Conservation (phyloP, 2,797 vertebrate genomes). For the Dipus sagitta region DNA sequence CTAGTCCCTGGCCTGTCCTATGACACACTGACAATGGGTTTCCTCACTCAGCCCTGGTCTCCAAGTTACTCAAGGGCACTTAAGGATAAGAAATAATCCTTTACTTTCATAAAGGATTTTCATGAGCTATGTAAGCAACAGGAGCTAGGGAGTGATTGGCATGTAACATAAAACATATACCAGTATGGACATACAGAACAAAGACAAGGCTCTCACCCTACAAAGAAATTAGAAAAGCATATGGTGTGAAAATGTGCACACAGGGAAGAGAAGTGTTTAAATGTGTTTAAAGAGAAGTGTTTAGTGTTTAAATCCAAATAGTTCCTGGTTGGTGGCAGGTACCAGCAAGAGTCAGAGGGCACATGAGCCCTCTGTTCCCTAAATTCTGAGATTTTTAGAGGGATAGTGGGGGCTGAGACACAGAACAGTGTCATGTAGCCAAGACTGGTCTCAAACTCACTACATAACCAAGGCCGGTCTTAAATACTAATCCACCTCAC, state of each 20-base stretch:
- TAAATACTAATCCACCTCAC: too few relatives aligned
- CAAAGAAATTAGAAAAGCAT: not conserved
- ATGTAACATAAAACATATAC: fast-evolving
- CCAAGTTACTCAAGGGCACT: not conserved
- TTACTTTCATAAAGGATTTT: not conserved
- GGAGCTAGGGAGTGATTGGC: not conserved
- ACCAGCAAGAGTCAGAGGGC: not conserved
- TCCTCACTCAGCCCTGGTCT: not conserved
- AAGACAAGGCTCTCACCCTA: not conserved
- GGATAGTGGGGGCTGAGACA: too few relatives aligned
- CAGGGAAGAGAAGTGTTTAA: not conserved
- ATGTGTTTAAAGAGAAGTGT: too few relatives aligned
- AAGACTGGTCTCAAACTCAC: too few relatives aligned
- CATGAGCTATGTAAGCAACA: not conserved
- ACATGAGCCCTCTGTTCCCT: not conserved
- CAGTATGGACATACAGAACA: not conserved
- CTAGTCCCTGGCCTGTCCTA: not conserved
- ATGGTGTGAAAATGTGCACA: not conserved
- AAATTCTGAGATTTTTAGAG: too few relatives aligned
- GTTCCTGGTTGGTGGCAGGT: not conserved
- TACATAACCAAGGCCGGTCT: too few relatives aligned
- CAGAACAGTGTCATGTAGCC: too few relatives aligned
- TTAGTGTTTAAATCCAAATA: not conserved
- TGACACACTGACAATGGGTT: not conserved
- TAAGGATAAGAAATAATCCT: not conserved